These are phyloP conservation scores for Mesoclemmys tuberculata DNA, from an alignment of 2,113 vertebrate genomes.

Conservation along the genomic window DNA sequence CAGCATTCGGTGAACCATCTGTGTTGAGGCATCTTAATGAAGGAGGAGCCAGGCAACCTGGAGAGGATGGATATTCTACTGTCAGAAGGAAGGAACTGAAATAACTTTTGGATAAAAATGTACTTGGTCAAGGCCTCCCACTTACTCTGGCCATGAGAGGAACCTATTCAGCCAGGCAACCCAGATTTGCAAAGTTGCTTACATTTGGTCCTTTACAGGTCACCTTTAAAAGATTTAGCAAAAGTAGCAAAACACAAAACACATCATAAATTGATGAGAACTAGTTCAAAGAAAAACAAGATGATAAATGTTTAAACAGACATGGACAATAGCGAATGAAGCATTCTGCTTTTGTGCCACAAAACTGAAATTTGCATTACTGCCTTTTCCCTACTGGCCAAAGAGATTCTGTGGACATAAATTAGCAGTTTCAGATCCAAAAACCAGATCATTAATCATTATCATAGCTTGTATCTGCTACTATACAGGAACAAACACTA, in stretches of 20 bases:
- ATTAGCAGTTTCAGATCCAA: slow-evolving; percentile 20
- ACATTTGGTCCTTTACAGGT: background rate
- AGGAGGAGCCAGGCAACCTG: background rate
- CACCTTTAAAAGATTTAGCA: slow-evolving; percentile 42
- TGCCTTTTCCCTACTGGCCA: slow-evolving; percentile 22
- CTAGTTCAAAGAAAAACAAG: slow-evolving; percentile 53
- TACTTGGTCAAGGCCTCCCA: background rate
- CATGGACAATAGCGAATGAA: slow-evolving; percentile 31
- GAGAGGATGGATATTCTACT: background rate
- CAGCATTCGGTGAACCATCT: background rate
- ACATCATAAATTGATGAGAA: slow-evolving; percentile 74
- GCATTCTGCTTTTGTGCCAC: background rate
- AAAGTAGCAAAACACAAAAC: slow-evolving; percentile 42
- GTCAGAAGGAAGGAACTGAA: background rate
- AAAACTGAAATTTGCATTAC: slow-evolving; percentile 32
- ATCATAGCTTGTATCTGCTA: background rate
- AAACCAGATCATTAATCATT: background rate
- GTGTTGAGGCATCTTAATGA: background rate
- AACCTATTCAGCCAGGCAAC: background rate
- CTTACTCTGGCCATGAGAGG: background rate
- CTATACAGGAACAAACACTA: slow-evolving; percentile 23
- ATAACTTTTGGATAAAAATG: background rate
- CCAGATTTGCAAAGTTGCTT: background rate
- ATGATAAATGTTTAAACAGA: slow-evolving; percentile 72
- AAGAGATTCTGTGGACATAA: background rate